Evolutionary conservation across 1,140 invertebrate species (phyloP).

Genomic region (Nasonia longicornis): DNA sequence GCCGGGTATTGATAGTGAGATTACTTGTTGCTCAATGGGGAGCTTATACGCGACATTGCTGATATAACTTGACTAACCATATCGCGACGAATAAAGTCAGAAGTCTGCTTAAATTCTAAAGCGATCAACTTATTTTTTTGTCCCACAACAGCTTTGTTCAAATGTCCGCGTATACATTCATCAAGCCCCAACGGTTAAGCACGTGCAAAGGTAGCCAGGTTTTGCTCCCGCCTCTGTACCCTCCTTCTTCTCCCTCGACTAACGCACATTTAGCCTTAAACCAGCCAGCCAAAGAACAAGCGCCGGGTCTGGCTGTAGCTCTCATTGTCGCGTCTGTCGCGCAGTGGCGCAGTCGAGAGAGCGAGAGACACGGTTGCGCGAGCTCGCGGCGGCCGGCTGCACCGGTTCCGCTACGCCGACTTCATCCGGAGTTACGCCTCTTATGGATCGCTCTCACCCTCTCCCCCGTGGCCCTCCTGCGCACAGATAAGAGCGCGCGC

Average conservation of each 20-base stretch:
- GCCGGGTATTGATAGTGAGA: not conserved
- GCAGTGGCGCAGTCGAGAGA: not conserved
- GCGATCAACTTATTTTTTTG: too few species aligned
- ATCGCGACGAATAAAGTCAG: too few species aligned
- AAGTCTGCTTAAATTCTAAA: too few species aligned
- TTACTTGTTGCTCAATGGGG: not conserved
- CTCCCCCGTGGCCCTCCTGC: not conserved
- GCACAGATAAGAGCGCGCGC: not conserved
- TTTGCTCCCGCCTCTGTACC: too few species aligned
- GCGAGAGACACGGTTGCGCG: not conserved
- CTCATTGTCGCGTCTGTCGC: not conserved
- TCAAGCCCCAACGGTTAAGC: not conserved
- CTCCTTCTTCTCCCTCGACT: too few species aligned
- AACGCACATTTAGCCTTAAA: not conserved
- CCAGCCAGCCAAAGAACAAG: slow-evolving; percentile 10
- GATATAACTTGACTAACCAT: too few species aligned
- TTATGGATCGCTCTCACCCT: slow-evolving; percentile 13
- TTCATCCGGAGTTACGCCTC: slow-evolving; percentile 28
- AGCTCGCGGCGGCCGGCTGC: too few species aligned
- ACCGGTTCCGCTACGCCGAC: not conserved
- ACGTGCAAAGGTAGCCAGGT: too few species aligned
- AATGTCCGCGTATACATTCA: not conserved
- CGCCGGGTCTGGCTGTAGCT: not conserved
- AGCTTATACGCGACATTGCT: not conserved
- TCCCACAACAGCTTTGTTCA: not conserved